Base-by-base conservation (phyloP, 2,888 invertebrate genomes). In the Chymomyza fuscimana region DNA sequence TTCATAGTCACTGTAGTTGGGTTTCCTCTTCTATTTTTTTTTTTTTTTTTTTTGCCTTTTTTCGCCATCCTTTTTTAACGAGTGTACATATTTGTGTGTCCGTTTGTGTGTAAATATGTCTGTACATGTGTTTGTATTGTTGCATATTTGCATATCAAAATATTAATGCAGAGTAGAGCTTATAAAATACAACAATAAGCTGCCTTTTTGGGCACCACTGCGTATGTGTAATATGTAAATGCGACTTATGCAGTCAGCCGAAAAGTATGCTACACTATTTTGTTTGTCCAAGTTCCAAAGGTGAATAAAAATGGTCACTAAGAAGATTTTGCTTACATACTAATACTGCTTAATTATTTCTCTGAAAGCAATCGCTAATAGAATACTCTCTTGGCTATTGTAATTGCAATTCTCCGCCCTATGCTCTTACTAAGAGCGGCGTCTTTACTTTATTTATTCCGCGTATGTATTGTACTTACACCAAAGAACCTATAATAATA, bases 1-100 rank as follows among this genome's bases (percentile, higher is more conserved):
- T 87, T 87, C 88, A 88, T 89, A 77, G 76, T 85, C 58, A 65
- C 67, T 88, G 78, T 78, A 61, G 70, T 73, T 82, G 61, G 68
- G 40, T 63, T 67, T 51, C 36, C 52, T 40, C n/a, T 65, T 7
- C 40, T 54, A 25, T 54, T 15, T 19, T 60, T 58, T 60, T 60
- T 66, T 60, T 56, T 19, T 4, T 6, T 9, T 10, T 5, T 16
- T 16, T 16, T 19, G n/a, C n/a, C n/a, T 19, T 16, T 52, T 22
- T 16, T 54, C 54, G 5, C 22, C 54, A 58, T 58, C 58, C 58
- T 58, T 59, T 50, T 52, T 59, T 65, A 69, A 22, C 15, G 58
- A 22, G 25, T 64, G 19, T 25, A 74, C 62, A 66, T 50, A 46
- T 58, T 65, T 62, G 65, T 50, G 32, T 64, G 67, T 62, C 40